Conservation (phyloP, 1,140 invertebrate species). For the Ridgeia piscesae region DNA sequence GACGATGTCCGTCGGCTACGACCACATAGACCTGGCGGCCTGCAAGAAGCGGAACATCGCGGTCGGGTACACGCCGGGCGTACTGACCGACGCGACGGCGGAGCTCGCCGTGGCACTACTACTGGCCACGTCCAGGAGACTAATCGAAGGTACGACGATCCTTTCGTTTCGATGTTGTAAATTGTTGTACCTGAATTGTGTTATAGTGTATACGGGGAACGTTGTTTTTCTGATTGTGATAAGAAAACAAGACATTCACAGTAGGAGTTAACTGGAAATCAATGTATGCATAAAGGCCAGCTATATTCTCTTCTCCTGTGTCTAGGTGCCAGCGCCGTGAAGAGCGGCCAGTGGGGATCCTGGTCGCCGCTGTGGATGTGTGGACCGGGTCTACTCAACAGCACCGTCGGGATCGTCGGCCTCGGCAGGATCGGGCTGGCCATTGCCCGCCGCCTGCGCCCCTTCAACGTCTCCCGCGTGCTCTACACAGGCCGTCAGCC, state of each 20-base stretch:
- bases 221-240: neutral
- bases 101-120: slow-evolving; percentile 82
- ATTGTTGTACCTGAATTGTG: neutral
- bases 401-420: slow-evolving; percentile 79
- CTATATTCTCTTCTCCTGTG: neutral
- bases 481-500: slow-evolving; percentile 70
- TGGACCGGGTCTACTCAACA: neutral
- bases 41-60: slow-evolving; percentile 55
- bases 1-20: slow-evolving; percentile 85
- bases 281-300: neutral
- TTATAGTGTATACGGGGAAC: neutral
- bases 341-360: neutral
- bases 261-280: neutral
- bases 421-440: slow-evolving; percentile 72
- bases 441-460: slow-evolving; percentile 68
- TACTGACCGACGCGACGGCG: slow-evolving; percentile 87
- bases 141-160: slow-evolving; percentile 73
- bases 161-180: neutral
- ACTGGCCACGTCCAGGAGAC: slow-evolving; percentile 75
- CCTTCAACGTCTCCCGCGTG: slow-evolving; percentile 71
- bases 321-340: slow-evolving; percentile 13
- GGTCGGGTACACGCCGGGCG: slow-evolving; percentile 84
- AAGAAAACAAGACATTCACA: neutral
- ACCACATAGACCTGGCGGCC: slow-evolving; percentile 61
- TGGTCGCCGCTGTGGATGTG: slow-evolving; percentile 23